Evolutionary conservation across 2,888 invertebrate species (phyloP), one percentile per base, ranked within the genome.

Genomic region (Rhaphigaster nebulosa): DNA sequence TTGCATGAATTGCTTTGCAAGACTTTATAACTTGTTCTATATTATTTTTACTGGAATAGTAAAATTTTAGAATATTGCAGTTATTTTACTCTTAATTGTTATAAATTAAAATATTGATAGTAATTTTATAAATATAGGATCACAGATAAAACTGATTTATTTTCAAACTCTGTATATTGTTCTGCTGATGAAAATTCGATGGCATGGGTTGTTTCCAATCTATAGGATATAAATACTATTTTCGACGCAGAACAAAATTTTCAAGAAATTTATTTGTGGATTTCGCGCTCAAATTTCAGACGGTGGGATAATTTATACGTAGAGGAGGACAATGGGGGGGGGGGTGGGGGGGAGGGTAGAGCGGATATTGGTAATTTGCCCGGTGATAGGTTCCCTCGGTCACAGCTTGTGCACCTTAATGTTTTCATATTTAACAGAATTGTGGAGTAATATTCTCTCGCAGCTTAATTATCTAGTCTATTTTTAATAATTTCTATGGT

Each of bases 381-480:
- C 34, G 70, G 18, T 70, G 70, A 70, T 70, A 70, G 70, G 18
- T 34, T 65, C 34, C 34, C 70, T 20, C 70, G 70, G 34, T 70
- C 70, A 34, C 70, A 70, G 70, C 70, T 34, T 70, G 70, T 6
- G 70, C 70, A 70, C 34, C 70, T 70, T 70, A 70, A 70, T 70
- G 34, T 70, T 70, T 70, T 70, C 70, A 70, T 70, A 70, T 70
- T 70, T 70, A 70, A 70, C 34, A 34, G 34, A 29, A 70, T 70
- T 70, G 70, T 70, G 34, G 70, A 70, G 70, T 70, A 70, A 70
- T 70, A 70, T 70, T 70, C 70, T 70, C 70, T 34, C 70, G 1
- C 18, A 70, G 34, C 70, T 70, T 34, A 70, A 70, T 70, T 70
- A 34, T 70, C 70, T 20, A 34, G 20, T 34, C 2, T 34, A 34